phyloP scores from a whole-genome alignment of 2,797 vertebrate species.

The Phalanger gymnotis region DNA sequence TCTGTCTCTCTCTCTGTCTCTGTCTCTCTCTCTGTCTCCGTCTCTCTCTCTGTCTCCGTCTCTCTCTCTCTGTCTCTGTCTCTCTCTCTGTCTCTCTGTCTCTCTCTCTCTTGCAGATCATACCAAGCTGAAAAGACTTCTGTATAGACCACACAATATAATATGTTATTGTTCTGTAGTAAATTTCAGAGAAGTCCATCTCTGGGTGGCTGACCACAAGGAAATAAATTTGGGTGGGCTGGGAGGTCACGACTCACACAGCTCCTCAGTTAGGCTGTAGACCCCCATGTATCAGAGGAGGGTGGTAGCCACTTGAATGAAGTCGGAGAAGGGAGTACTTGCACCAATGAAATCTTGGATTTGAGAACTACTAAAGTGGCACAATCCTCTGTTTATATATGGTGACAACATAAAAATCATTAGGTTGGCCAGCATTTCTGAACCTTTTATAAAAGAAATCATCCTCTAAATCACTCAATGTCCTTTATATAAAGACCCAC shows the following conservation, averaged over 20 bases:
- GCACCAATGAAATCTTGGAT: background rate
- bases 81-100: background rate
- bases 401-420: conserved; percentile 33
- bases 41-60: no score
- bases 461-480: conserved; percentile 25
- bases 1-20: no score
- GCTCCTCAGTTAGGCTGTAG: background rate
- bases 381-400: conserved; percentile 18
- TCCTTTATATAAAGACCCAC: conserved; percentile 24
- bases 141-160: background rate
- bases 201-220: background rate
- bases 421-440: conserved; percentile 42
- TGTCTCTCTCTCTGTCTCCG: no score
- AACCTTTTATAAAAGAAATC: conserved; percentile 48
- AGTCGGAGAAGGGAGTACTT: background rate
- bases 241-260: background rate
- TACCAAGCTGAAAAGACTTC: background rate
- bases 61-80: no score
- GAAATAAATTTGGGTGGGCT: background rate
- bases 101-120: background rate
- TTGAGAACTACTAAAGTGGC: background rate
- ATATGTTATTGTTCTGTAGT: background rate
- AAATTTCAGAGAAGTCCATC: background rate
- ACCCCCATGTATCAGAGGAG: background rate
- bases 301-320: background rate